These are phyloP conservation scores for Motacilla tschutschensis DNA, from an alignment of 2,113 vertebrate genomes.

Conservation along the genomic window DNA sequence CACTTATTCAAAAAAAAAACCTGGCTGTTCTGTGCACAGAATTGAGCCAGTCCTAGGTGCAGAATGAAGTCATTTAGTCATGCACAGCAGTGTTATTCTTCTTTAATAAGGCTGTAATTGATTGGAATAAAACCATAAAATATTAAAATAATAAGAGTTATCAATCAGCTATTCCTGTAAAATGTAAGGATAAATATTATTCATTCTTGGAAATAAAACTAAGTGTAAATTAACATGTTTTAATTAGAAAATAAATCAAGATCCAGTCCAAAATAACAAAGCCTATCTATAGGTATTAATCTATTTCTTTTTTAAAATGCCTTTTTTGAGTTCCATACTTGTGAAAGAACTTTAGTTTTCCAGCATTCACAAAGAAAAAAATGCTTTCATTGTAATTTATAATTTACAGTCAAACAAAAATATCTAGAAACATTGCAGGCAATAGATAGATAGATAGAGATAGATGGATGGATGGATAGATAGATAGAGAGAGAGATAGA, in stretches of 20 bases:
- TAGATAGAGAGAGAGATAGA: neutral
- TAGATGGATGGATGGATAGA: neutral
- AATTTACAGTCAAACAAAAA: constrained; percentile 17
- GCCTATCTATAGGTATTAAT: neutral
- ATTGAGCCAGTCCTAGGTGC: neutral
- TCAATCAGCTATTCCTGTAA: neutral
- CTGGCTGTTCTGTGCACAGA: neutral
- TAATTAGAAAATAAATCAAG: constrained; percentile 48
- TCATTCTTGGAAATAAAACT: constrained; percentile 1
- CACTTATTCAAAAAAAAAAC: neutral
- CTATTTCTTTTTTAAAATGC: neutral
- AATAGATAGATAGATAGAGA: neutral
- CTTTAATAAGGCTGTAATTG: neutral
- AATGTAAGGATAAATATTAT: neutral
- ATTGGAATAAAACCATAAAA: neutral
- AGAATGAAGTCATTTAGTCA: neutral
- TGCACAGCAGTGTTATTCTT: neutral
- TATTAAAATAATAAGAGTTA: neutral
- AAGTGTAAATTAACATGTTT: neutral
- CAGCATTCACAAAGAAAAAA: constrained; percentile 3
- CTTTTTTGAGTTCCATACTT: neutral
- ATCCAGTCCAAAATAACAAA: neutral
- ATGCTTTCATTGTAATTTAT: neutral
- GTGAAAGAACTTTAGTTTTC: neutral
- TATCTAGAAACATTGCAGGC: neutral